A percentile compares a stretch with the other conserved stretches of the same genome.
Conservation (phyloP, 2,113 vertebrate species). For the Labeo catla region DNA sequence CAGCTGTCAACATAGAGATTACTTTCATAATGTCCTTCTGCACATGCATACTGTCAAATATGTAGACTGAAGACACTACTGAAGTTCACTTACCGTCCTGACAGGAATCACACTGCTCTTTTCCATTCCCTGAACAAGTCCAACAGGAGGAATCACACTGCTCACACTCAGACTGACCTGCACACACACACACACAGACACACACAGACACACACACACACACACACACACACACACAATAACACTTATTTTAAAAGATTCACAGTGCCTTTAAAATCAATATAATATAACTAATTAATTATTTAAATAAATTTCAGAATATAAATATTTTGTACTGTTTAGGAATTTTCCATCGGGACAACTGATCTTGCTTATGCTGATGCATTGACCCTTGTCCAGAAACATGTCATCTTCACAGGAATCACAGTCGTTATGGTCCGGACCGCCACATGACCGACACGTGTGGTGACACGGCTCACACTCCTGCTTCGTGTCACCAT, state of each 20-base stretch:
- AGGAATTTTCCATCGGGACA: slow-evolving; percentile 66
- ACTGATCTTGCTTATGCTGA: slow-evolving; percentile 32
- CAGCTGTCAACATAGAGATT: not conserved
- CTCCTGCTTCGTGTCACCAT: slow-evolving; percentile 72
- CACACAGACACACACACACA: too few relatives aligned
- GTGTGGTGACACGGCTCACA: slow-evolving; percentile 83
- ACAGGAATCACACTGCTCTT: slow-evolving; percentile 80
- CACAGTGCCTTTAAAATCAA: not conserved
- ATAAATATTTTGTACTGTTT: slow-evolving; percentile 72
- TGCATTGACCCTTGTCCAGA: slow-evolving; percentile 73
- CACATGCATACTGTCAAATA: not conserved
- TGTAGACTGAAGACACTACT: not conserved
- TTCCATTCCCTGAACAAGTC: slow-evolving; percentile 74
- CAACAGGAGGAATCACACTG: slow-evolving; percentile 79
- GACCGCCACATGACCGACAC: slow-evolving; percentile 82
- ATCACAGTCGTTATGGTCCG: slow-evolving; percentile 76
- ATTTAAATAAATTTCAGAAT: not conserved
- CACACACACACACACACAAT: slow-evolving; percentile 23
- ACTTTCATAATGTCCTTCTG: not conserved
- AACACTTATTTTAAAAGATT: not conserved
- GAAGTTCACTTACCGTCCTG: slow-evolving; percentile 72
- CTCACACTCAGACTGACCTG: slow-evolving; percentile 61
- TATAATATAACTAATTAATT: not conserved
- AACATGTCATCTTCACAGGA: slow-evolving; percentile 70
- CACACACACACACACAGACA: slow-evolving; percentile 8